phyloP scores from a whole-genome alignment of 2,888 invertebrate genomes.

The Cotesia congregata region DNA sequence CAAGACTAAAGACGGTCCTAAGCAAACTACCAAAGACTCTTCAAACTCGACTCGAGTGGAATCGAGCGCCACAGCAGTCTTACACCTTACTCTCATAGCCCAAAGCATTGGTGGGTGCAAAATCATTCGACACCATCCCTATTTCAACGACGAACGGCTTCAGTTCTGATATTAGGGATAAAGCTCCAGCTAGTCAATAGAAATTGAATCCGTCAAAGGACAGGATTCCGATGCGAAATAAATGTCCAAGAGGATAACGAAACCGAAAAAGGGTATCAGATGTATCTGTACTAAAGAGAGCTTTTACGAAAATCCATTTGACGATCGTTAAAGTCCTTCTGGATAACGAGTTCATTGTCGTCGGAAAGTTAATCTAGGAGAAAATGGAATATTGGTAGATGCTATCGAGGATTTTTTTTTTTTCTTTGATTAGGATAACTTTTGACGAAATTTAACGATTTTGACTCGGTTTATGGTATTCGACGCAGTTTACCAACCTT shows the following conservation, averaged over 20 bases:
- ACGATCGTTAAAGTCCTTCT: conserved; percentile 32
- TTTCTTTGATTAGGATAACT: too few relatives aligned
- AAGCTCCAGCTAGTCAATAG: background rate
- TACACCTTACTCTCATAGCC: background rate
- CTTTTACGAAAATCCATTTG: conserved; percentile 15
- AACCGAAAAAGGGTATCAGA: background rate
- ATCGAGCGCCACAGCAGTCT: background rate
- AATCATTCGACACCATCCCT: background rate
- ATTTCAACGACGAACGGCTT: background rate
- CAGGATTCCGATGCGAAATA: background rate
- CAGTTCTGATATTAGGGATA: background rate
- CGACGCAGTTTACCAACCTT: too few relatives aligned
- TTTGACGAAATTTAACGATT: too few relatives aligned
- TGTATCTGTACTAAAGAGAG: background rate
- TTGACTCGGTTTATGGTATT: too few relatives aligned
- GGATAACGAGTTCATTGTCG: conserved; percentile 60
- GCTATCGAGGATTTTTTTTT: too few relatives aligned
- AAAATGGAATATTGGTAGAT: too few relatives aligned
- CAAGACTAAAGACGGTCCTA: conserved; percentile 3
- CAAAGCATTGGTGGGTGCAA: background rate
- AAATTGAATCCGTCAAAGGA: conserved; percentile 17
- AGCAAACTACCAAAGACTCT: background rate
- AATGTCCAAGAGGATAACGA: conserved; percentile 1
- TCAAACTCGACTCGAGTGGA: background rate
- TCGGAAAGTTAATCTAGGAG: background rate